Evolutionary conservation across 2,888 invertebrate genomes (phyloP).

Genomic region (Drosophila anomalata): DNA sequence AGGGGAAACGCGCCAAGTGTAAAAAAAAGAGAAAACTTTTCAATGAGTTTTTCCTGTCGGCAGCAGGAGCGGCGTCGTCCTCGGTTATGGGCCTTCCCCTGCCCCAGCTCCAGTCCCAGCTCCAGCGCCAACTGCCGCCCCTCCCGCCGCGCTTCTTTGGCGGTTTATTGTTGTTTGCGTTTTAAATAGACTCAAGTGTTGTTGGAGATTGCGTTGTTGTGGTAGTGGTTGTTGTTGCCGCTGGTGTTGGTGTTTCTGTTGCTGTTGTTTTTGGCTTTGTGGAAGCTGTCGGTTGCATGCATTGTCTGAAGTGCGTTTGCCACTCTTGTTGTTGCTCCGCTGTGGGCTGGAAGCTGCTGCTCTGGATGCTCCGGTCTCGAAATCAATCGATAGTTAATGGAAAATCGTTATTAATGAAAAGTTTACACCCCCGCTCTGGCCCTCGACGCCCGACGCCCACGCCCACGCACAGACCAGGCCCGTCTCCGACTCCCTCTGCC

Average conservation of each 20-base stretch:
- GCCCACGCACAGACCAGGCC: too few relatives aligned
- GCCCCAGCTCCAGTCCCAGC: background rate
- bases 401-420: conserved; percentile 84
- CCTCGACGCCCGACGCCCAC: conserved; percentile 8
- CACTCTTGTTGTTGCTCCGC: conserved; percentile 58
- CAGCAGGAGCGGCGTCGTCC: conserved; percentile 41
- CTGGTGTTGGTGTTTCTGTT: conserved; percentile 4
- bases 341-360: conserved; percentile 41
- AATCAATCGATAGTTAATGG: conserved; percentile 84
- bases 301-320: conserved; percentile 80
- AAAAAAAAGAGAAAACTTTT: conserved; percentile 80
- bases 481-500: conserved; percentile 2
- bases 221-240: conserved; percentile 40
- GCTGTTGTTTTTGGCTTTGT: conserved; percentile 37
- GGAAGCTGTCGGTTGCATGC: conserved; percentile 65
- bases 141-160: conserved; percentile 3
- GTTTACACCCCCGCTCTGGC: conserved; percentile 59
- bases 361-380: conserved; percentile 49
- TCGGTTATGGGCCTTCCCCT: conserved; percentile 71
- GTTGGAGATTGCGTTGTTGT: conserved; percentile 44
- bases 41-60: conserved; percentile 81
- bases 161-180: conserved; percentile 77
- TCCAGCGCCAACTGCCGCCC: background rate
- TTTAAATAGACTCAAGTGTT: conserved; percentile 79
- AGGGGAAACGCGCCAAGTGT: conserved; percentile 63